Conservation (phyloP, 2,113 vertebrate genomes). For the Ranitomeya imitator region DNA sequence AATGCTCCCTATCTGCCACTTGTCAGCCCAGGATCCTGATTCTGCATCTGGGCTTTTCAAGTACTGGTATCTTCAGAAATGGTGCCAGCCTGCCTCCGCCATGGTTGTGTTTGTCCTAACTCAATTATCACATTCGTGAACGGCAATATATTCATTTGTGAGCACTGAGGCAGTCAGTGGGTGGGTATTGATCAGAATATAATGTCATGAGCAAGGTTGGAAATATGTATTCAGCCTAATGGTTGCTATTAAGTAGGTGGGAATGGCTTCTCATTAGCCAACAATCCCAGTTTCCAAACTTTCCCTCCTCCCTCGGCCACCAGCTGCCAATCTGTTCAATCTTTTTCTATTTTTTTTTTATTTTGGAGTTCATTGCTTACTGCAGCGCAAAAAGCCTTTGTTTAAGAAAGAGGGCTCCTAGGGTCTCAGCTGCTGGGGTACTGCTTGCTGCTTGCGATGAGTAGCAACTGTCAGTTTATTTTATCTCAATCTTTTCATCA, state of each 20-base stretch:
- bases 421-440: constrained; percentile 91
- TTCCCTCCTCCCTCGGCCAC: constrained; percentile 77
- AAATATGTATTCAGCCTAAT: constrained; percentile 88
- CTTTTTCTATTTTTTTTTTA: constrained; percentile 65
- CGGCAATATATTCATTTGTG: constrained; percentile 81
- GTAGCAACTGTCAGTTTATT: constrained; percentile 99
- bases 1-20: constrained; percentile 66
- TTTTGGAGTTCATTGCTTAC: constrained; percentile 80
- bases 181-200: constrained; percentile 87
- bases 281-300: constrained; percentile 80
- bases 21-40: constrained; percentile 72
- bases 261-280: constrained; percentile 91
- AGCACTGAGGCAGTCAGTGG: constrained; percentile 80
- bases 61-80: constrained; percentile 68
- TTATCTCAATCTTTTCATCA: constrained; percentile 99
- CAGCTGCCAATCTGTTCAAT: constrained; percentile 82
- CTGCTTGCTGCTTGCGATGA: constrained; percentile 89
- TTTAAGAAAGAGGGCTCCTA: constrained; percentile 82
- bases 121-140: constrained; percentile 89
- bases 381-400: constrained; percentile 79
- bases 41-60: constrained; percentile 71
- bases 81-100: constrained; percentile 62
- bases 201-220: constrained; percentile 85
- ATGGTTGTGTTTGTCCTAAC: constrained; percentile 72
- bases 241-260: constrained; percentile 92